phyloP scores from a whole-genome alignment of 2,888 invertebrate species.

The Lottia gigantea region DNA sequence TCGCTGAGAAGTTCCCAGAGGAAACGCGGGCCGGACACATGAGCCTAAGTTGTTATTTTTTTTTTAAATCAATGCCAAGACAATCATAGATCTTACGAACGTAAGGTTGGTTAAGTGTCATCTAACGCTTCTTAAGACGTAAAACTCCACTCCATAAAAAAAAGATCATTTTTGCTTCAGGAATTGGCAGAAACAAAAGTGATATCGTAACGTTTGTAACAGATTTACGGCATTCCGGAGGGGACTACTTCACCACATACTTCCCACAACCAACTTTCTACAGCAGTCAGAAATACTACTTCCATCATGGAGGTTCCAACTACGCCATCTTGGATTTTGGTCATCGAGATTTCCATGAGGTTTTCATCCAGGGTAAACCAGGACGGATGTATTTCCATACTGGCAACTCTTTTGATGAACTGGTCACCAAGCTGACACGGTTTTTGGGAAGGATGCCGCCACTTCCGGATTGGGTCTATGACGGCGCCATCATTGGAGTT shows the following conservation, averaged over 20 bases:
- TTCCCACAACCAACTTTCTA: constrained; percentile 56
- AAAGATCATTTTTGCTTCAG: constrained; percentile 34
- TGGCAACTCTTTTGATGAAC: constrained; percentile 24
- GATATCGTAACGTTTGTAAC: constrained; percentile 48
- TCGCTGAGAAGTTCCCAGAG: no score
- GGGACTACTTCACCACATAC: constrained; percentile 59
- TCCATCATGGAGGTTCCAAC: constrained; percentile 46
- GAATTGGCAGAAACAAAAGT: constrained; percentile 59
- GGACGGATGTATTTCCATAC: constrained; percentile 46
- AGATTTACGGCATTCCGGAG: constrained; percentile 43
- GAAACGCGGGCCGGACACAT: no score
- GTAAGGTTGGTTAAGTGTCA: no score
- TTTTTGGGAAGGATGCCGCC: constrained; percentile 44
- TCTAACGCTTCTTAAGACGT: no score
- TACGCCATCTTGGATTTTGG: constrained; percentile 54
- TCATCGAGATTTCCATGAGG: constrained; percentile 42
- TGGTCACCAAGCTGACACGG: constrained; percentile 33
- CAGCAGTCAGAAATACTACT: constrained; percentile 48
- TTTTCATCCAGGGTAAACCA: constrained; percentile 41
- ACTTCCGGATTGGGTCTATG: constrained; percentile 53
- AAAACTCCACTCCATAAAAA: no score
- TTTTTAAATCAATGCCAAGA: no score
- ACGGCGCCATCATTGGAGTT: constrained; percentile 54
- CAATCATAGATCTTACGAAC: no score
- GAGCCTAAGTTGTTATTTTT: no score